Evolutionary conservation across 2,113 vertebrate species (phyloP), one percentile per base, ranked within the genome.

Genomic region (Pelobates fuscus): DNA sequence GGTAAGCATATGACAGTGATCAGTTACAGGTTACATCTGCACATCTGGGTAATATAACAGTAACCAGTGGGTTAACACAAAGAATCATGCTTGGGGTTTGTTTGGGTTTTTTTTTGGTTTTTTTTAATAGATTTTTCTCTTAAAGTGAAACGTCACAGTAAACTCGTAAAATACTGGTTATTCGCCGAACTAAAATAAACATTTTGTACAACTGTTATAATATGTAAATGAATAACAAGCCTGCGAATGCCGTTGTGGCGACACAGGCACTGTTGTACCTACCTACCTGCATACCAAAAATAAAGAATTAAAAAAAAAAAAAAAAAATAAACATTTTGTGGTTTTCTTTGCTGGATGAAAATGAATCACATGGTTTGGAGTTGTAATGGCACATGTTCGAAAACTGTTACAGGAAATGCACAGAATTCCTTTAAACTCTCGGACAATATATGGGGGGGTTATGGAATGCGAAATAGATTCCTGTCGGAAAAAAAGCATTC

Each of bases 41-140:
- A 65, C 49, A 74, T 74, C 71, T 74, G 71, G 71, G 10, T 44
- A 43, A 58, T 44, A 43, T 74, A 61, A 58, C 49, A 17, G 18
- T 23, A 32, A 74, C 71, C 62, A 18, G 43, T 15, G 11, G 62
- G 63, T 37, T 66, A 26, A 21, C 8, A 18, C n/a, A 41, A n/a
- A 15, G 20, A 43, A 44, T 20, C 30, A 26, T n/a, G n/a, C n/a
- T n/a, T n/a, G n/a, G n/a, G n/a, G n/a, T n/a, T n/a, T n/a, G n/a
- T 32, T 44, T 63, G 14, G 15, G 17, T 44, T 52, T 62, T 32
- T 71, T 23, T 46, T 65, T 65, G 14, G 5, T 60, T 69, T 15
- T 30, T 60, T 67, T 20, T 29, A 52, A 8, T 8, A 67, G 46
- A 21, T 55, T 55, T 55, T 55, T 23, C 17, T 52, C 18, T n/a